These are phyloP conservation scores for Drosophila greeni DNA, from an alignment of 2,888 invertebrate species.

Conservation along the genomic window DNA sequence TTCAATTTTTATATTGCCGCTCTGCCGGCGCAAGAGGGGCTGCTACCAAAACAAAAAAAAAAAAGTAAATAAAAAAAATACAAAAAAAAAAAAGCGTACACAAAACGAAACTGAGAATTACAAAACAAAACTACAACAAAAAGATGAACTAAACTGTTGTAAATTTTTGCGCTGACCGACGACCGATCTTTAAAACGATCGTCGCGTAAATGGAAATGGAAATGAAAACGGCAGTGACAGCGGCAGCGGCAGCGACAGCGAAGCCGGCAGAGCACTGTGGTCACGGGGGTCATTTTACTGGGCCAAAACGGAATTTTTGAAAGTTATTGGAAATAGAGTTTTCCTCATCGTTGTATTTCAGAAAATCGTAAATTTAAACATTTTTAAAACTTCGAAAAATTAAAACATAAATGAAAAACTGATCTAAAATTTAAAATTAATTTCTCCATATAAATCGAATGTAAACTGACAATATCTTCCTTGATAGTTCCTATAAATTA, in stretches of 20 bases:
- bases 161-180: conserved; percentile 67
- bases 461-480: no score
- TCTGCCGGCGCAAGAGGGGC: conserved; percentile 48
- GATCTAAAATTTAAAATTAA: no score
- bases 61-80: conserved; percentile 10
- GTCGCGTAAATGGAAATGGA: conserved; percentile 64
- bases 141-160: conserved; percentile 46
- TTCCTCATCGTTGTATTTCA: no score
- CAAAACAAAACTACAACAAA: conserved; percentile 30
- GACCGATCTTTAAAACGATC: conserved; percentile 71
- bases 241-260: conserved; percentile 32
- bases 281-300: not conserved
- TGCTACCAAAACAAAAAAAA: conserved; percentile 48
- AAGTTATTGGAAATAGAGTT: not conserved
- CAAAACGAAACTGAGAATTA: conserved; percentile 26
- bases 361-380: no score
- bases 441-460: no score
- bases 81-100: conserved; percentile 20
- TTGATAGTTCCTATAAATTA: not conserved
- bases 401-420: no score
- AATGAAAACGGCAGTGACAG: conserved; percentile 57
- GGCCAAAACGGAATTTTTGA: not conserved
- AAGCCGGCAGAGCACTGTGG: conserved; percentile 19
- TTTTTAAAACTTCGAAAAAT: no score
- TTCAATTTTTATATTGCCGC: conserved; percentile 69